Base-by-base conservation (phyloP, 2,113 vertebrate species). In the Calidris pygmaea region DNA sequence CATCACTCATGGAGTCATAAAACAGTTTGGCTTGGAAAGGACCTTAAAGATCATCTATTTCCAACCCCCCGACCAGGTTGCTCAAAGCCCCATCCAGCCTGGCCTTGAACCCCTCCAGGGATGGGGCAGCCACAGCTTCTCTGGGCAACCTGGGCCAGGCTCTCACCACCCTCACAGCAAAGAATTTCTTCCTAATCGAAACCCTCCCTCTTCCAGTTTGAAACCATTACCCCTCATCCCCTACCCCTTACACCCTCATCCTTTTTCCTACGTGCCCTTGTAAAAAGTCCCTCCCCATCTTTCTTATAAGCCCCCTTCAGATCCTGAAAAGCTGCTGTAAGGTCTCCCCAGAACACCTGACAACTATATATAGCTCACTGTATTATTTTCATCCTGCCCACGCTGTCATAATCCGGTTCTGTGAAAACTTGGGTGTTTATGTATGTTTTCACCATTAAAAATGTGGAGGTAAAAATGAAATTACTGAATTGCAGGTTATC, bases 401-500 rank as follows among this genome's bases (percentile, higher is more conserved):
- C 16, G 5, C 15, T 6, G 12, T 16, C 26, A 9, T 0, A 0
- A 55, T 14, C 9, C 56, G 20, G 10, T 53, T n/a, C 10, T 21
- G 14, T 14, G 24, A 59, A n/a, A 66, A 53, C 4, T 0, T 6
- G 8, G 12, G 12, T 3, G 20, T 8, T 59, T 32, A 6, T 2
- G 23, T 34, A 37, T 4, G 11, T 24, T 79, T 79, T 41, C 16
- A 2, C 50, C 12, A 8, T 37, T 26, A 55, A 60, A 85, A 66
- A 53, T 0, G 8, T 0, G 6, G 13, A 4, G 2, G 9, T 7
- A 16, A 19, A 50, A 60, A 66, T 5, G 3, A 55, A 90, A 16
- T 70, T 27, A 26, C 60, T 24, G 19, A 32, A 34, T 43, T 9
- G 1, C 34, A 43, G 11, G 23, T 62, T 11, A 41, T 22, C 37